Evolutionary conservation across 2,888 invertebrate species (phyloP).

Genomic region (Hydropsyche betteni): DNA sequence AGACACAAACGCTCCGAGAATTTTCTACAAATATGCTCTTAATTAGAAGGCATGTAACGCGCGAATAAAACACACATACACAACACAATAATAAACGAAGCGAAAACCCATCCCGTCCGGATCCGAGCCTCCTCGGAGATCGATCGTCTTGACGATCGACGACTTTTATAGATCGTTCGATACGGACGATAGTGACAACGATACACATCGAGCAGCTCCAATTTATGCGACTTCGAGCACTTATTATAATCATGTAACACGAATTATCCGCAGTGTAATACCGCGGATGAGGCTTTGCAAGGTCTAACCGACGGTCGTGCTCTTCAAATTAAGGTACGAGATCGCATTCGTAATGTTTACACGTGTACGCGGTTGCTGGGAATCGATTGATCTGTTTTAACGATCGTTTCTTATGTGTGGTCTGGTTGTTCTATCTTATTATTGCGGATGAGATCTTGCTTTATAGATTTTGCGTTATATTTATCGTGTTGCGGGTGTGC

Average conservation of each 20-base stretch:
- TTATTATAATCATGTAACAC: slow-evolving; percentile 38
- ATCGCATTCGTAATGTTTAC: slow-evolving; percentile 8
- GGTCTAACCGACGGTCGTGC: slow-evolving; percentile 9
- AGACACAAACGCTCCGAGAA: background rate
- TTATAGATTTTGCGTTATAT: no score
- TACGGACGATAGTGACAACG: slow-evolving; percentile 35
- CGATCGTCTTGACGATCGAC: background rate
- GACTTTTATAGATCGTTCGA: slow-evolving; percentile 34
- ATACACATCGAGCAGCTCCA: slow-evolving; percentile 30
- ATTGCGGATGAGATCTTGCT: no score
- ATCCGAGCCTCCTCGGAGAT: slow-evolving; percentile 9
- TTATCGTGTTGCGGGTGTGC: no score
- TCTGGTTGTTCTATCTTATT: no score
- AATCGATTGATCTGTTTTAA: slow-evolving; percentile 4
- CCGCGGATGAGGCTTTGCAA: background rate
- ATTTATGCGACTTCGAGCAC: slow-evolving; percentile 33
- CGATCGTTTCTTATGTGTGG: no score
- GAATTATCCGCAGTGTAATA: slow-evolving; percentile 13
- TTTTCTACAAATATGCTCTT: background rate
- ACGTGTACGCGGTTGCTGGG: slow-evolving; percentile 22
- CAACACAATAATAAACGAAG: background rate
- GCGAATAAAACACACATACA: background rate
- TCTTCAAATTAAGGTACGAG: slow-evolving; percentile 20
- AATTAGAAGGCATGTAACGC: slow-evolving; percentile 10
- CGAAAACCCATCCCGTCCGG: slow-evolving; percentile 20